Conservation (phyloP, 92 coral and sea anemone species). For the Paragorgia papillata region DNA sequence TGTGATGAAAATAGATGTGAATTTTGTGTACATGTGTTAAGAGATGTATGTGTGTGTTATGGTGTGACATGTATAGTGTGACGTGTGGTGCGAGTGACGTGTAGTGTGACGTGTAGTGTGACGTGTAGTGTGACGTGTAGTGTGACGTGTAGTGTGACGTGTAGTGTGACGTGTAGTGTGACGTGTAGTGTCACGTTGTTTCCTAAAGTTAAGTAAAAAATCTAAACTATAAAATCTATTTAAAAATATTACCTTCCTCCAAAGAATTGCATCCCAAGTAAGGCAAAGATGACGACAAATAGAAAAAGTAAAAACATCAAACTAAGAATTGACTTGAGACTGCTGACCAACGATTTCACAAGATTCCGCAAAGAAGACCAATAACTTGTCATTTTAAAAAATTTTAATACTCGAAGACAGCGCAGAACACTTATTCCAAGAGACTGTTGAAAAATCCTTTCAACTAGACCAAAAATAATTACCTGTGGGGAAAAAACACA, state of each 20-base stretch:
- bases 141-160: too few relatives aligned
- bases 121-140: too few relatives aligned
- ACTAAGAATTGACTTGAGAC: constrained; percentile 96
- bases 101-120: too few relatives aligned
- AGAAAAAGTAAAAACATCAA: constrained; percentile 88
- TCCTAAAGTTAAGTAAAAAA: too few relatives aligned
- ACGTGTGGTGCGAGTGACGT: too few relatives aligned
- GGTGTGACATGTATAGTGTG: too few relatives aligned
- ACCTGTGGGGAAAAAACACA: constrained; percentile 59
- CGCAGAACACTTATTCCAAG: constrained; percentile 92
- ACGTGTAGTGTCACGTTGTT: too few relatives aligned
- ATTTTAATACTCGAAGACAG: constrained; percentile 79
- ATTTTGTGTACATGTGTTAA: too few relatives aligned
- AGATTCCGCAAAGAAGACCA: constrained; percentile 94
- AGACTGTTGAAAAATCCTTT: constrained; percentile 47
- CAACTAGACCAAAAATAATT: constrained; percentile 75
- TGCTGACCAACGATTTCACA: constrained; percentile 93
- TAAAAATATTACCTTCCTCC: constrained; percentile 98
- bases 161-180: too few relatives aligned
- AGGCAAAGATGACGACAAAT: constrained; percentile 86
- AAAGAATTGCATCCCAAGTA: constrained; percentile 97
- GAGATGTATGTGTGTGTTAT: too few relatives aligned
- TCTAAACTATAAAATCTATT: too few relatives aligned
- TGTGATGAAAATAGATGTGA: too few relatives aligned
- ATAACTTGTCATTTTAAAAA: constrained; percentile 94